A percentile compares a stretch with the other conserved stretches of the same genome.
phyloP scores from a whole-genome alignment of 1,140 invertebrate species.

The Kradibia gibbosae region DNA sequence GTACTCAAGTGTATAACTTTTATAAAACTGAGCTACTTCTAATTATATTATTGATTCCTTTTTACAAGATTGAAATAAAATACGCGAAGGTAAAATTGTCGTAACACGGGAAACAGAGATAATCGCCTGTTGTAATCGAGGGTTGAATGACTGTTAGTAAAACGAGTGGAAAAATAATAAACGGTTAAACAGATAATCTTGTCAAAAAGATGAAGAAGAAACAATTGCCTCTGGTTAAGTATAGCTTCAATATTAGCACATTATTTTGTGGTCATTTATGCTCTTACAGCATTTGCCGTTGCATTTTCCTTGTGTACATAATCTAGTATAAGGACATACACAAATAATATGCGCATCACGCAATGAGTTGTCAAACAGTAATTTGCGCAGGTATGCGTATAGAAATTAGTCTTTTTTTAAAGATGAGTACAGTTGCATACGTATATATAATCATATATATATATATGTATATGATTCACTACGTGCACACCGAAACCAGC shows the following conservation, averaged over 20 bases:
- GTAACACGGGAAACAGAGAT: background rate
- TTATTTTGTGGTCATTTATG: slow-evolving; percentile 32
- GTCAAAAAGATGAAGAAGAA: background rate
- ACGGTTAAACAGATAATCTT: background rate
- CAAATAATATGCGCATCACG: slow-evolving; percentile 9
- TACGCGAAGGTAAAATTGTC: background rate
- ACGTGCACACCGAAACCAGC: no score
- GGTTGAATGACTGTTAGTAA: background rate
- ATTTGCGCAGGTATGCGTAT: slow-evolving; percentile 20
- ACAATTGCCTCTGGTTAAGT: background rate
- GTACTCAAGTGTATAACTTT: no score
- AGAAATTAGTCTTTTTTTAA: background rate
- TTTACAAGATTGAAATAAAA: background rate
- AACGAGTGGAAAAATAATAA: background rate
- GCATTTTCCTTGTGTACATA: background rate
- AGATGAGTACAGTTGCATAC: background rate
- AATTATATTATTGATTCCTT: background rate
- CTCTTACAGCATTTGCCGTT: background rate
- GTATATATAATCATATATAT: slow-evolving; percentile 21
- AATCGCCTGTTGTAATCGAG: background rate
- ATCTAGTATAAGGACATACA: background rate
- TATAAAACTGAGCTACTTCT: background rate
- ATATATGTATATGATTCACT: no score
- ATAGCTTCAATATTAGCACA: slow-evolving; percentile 29
- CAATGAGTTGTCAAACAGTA: slow-evolving; percentile 35